Percentiles rank a stretch among this genome's conserved stretches.
Evolutionary conservation across 1,140 invertebrate genomes (phyloP).

Genomic region (Cryptotermes secundus): DNA sequence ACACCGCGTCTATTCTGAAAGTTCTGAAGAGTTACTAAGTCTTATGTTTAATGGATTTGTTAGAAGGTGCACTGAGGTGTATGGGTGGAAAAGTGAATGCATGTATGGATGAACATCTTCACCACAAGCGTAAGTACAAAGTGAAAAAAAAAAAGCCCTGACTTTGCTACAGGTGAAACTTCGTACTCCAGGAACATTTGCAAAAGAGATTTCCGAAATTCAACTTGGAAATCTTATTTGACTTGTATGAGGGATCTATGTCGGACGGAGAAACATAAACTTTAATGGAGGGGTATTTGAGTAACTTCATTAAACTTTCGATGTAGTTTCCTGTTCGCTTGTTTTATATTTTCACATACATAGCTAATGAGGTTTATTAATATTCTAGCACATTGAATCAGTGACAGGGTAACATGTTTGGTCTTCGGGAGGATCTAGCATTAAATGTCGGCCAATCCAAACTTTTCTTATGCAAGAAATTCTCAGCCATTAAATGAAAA

Average conservation of each 20-base stretch:
- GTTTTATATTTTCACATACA: too few relatives aligned
- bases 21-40: neutral
- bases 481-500: too few relatives aligned
- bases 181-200: neutral
- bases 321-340: too few relatives aligned
- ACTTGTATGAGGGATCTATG: neutral
- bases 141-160: neutral
- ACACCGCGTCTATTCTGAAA: neutral
- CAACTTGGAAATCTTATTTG: neutral
- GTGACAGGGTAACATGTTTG: too few relatives aligned
- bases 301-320: too few relatives aligned
- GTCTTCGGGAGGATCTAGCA: too few relatives aligned
- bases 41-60: conserved; percentile 9
- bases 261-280: neutral
- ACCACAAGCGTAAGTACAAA: neutral
- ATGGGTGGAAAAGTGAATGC: neutral
- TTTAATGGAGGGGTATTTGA: too few relatives aligned
- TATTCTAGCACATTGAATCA: too few relatives aligned
- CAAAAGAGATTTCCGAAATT: neutral
- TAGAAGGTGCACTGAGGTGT: conserved; percentile 2
- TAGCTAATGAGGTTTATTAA: too few relatives aligned
- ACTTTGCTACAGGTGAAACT: conserved; percentile 4
- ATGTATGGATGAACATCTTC: neutral
- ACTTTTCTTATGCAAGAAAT: too few relatives aligned
- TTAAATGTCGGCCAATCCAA: too few relatives aligned